Percentiles rank a stretch among this genome's conserved stretches.
Conservation (phyloP, 2,888 invertebrate species). For the Caenorhabditis sp. region DNA sequence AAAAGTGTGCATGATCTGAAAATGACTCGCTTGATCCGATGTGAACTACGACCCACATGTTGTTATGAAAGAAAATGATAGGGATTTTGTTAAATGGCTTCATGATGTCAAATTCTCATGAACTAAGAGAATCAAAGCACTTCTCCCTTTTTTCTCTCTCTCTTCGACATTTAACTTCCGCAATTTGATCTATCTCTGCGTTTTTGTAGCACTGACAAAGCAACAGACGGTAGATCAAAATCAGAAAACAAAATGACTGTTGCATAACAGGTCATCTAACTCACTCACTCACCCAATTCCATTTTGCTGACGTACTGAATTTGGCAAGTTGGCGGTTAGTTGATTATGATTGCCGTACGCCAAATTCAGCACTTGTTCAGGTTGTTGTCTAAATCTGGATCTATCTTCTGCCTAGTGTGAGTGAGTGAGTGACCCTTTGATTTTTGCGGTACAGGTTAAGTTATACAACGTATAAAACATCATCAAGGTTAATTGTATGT, state of each 20-base stretch:
- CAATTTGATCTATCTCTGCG: neutral
- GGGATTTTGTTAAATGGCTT: conserved; percentile 43
- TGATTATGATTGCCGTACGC: conserved; percentile 24
- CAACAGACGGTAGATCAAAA: conserved; percentile 22
- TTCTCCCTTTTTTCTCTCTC: no score
- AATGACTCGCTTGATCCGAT: conserved; percentile 31
- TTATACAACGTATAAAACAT: conserved; percentile 32
- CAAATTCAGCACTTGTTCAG: neutral
- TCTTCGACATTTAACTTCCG: neutral
- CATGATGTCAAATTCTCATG: conserved; percentile 30
- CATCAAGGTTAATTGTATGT: conserved; percentile 57
- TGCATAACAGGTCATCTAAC: neutral
- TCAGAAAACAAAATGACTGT: neutral
- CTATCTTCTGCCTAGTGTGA: no score
- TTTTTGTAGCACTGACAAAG: no score
- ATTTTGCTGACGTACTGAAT: neutral
- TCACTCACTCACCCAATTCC: neutral
- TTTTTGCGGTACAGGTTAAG: conserved; percentile 27
- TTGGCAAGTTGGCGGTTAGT: neutral
- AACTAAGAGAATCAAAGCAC: no score
- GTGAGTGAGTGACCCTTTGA: conserved; percentile 36
- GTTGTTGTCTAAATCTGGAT: conserved; percentile 6
- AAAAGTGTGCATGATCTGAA: conserved; percentile 25
- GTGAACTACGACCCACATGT: conserved; percentile 17
- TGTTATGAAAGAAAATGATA: conserved; percentile 14